Conservation (phyloP, 2,113 vertebrate genomes). For the Haemorhous mexicanus region DNA sequence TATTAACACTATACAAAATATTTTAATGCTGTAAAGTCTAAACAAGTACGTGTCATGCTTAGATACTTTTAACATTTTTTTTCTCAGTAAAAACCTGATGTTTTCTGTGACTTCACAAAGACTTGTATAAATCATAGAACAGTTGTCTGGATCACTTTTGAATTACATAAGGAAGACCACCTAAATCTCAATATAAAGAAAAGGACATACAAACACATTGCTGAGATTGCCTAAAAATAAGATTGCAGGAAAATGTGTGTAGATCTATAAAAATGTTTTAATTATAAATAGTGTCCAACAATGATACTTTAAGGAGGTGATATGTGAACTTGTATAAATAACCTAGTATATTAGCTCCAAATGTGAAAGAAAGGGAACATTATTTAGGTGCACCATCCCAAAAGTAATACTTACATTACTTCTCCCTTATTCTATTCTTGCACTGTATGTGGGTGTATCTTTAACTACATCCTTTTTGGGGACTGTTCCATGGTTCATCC, state of each 20-base stretch:
- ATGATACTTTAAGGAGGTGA: neutral
- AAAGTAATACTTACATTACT: conserved; percentile 58
- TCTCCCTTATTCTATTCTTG: conserved; percentile 55
- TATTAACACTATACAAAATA: neutral
- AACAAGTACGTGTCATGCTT: neutral
- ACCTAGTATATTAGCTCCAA: neutral
- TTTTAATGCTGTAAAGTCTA: neutral
- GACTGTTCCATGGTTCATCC: conserved; percentile 37
- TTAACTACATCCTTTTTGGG: conserved; percentile 60
- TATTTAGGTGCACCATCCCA: conserved; percentile 9
- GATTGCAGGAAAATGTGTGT: neutral
- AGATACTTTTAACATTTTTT: neutral
- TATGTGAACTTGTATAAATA: neutral
- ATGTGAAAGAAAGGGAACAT: neutral
- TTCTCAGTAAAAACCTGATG: neutral
- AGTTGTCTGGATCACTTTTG: neutral
- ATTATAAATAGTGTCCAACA: neutral
- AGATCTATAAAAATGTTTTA: neutral
- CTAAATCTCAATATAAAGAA: neutral
- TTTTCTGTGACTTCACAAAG: neutral
- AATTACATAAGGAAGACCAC: neutral
- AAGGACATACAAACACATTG: neutral
- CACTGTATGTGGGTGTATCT: conserved; percentile 36
- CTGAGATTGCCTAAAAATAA: neutral
- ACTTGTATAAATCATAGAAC: neutral